phyloP scores from a whole-genome alignment of 2,888 invertebrate species.

The Pyrocoelia pectoralis region DNA sequence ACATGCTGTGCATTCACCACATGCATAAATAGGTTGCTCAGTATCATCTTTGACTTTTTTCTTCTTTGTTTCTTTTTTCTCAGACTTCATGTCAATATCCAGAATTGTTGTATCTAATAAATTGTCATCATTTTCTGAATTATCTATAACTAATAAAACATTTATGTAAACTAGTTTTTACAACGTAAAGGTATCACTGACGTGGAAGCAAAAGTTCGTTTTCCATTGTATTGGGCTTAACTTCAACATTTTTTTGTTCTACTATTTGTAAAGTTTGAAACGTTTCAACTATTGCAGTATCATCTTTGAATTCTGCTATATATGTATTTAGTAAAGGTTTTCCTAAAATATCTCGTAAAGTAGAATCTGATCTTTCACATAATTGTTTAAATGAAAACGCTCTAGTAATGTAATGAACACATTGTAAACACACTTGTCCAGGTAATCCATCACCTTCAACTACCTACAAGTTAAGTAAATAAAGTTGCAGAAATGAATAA shows the following conservation, averaged over 20 bases:
- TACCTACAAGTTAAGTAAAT: constrained; percentile 43
- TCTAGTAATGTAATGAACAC: constrained; percentile 54
- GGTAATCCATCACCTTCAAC: constrained; percentile 57
- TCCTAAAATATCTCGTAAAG: constrained; percentile 51
- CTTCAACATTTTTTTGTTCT: constrained; percentile 19
- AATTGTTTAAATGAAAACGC: constrained; percentile 57
- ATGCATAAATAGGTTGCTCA: constrained; percentile 56
- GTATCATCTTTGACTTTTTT: constrained; percentile 53
- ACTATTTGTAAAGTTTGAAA: constrained; percentile 9
- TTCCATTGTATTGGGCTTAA: constrained; percentile 25
- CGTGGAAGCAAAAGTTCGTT: constrained; percentile 21
- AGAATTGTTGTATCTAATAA: constrained; percentile 11
- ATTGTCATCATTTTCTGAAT: constrained; percentile 30
- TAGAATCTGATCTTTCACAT: constrained; percentile 55
- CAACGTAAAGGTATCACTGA: constrained; percentile 9
- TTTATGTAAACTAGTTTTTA: constrained; percentile 10
- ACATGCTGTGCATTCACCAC: constrained; percentile 56
- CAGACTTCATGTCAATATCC: constrained; percentile 9
- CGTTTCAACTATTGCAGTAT: background rate
- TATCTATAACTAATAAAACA: constrained; percentile 23
- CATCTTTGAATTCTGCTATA: constrained; percentile 21
- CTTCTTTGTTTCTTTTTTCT: constrained; percentile 32
- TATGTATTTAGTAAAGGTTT: constrained; percentile 33
- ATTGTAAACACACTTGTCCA: constrained; percentile 55
- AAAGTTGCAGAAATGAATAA: background rate